A percentile compares a stretch with the other conserved stretches of the same genome.
Evolutionary conservation across 2,113 vertebrate species (phyloP).

Genomic region (Phrynosoma platyrhinos): DNA sequence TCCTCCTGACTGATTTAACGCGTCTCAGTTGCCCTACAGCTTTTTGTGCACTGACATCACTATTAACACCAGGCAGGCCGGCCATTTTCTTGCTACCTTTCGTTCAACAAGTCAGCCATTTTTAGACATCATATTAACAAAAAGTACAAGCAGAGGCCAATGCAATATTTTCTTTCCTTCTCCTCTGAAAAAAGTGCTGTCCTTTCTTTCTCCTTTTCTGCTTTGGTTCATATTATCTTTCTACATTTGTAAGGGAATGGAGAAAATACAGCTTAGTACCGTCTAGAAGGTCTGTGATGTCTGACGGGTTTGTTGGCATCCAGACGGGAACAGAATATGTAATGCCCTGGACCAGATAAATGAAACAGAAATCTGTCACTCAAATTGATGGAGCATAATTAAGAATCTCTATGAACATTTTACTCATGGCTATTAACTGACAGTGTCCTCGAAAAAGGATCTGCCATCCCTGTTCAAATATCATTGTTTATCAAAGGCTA

Average conservation of each 20-base stretch:
- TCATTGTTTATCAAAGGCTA: neutral
- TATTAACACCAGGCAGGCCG: neutral
- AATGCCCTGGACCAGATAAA: constrained; percentile 49
- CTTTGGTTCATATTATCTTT: neutral
- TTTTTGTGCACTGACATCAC: neutral
- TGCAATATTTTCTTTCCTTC: neutral
- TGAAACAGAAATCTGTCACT: constrained; percentile 42
- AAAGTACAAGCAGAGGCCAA: neutral
- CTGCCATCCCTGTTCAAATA: accelerated
- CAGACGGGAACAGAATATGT: constrained; percentile 28
- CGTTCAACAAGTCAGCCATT: constrained; percentile 4
- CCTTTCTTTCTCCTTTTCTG: neutral
- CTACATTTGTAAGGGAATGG: neutral
- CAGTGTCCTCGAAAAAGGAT: constrained; percentile 6
- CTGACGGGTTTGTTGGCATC: constrained; percentile 39
- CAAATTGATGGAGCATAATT: neutral
- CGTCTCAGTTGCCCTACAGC: neutral
- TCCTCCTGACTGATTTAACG: neutral
- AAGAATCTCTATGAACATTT: constrained; percentile 47
- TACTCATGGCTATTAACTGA: neutral
- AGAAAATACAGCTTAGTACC: neutral
- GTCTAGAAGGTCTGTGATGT: constrained; percentile 48
- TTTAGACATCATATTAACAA: neutral
- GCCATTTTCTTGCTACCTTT: neutral
- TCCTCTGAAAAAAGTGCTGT: neutral